Evolutionary conservation across 37 sponge, comb jelly and placozoan species (phyloP), one percentile per base, ranked within the genome.

Genomic region (Halichondria panicea): DNA sequence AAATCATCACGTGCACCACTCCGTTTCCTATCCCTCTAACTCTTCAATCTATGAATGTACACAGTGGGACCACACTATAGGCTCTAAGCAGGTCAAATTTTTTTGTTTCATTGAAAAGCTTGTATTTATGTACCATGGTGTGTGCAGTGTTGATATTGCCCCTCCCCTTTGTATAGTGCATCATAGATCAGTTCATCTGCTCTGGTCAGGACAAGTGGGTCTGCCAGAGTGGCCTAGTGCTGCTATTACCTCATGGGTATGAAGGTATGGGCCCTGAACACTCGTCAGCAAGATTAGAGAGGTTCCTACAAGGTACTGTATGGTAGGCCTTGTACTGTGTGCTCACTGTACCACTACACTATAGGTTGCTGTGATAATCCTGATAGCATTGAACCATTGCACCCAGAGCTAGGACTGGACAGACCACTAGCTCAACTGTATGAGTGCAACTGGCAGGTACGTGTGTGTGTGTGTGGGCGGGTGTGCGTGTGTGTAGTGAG

Each of bases 181-280:
- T 96, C 62, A 93, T 96, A 50, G 97, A 96, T 80, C 97, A 96
- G 94, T 96, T 96, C 71, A 90, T 96, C 54, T 74, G 88, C 57
- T 79, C 84, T 56, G 94, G 94, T 30, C 89, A 94, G 66, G 92
- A 91, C 81, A 97, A 97, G 89, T 97, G 98, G 98, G 77, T 87
- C 11, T 22, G 91, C 40, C 98, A 97, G 79, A 94, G 86, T 67
- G 90, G 93, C 0, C 76, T 97, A n/a, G 93, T 92, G 22, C 41
- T 97, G 50, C 77, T 97, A 22, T 78, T 97, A 13, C 98, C 98
- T 21, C 98, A 97, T 70, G 98, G 98, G 27, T 94, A 92, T 55
- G 98, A 97, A 27, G 85, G 82, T 4, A 78, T 81, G 95, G 98
- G 98, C 25, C 98, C 98, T 0, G 98, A 97, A 63, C 98, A 97